Evolutionary conservation across 2,888 invertebrate species (phyloP).

Genomic region (Pseudococcus longispinus): DNA sequence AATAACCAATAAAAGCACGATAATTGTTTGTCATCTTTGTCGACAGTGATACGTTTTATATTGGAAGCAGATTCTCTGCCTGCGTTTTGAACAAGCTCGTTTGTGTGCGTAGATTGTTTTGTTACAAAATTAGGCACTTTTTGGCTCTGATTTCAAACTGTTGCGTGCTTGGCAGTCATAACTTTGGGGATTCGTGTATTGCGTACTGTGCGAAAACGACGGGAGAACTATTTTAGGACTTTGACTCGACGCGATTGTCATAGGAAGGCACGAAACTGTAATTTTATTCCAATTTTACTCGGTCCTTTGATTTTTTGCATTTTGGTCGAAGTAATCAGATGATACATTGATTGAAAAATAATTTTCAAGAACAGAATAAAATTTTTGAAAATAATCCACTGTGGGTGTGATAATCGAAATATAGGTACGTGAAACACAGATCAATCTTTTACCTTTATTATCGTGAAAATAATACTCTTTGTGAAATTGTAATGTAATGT

Average conservation of each 20-base stretch:
- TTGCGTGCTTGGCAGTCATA: background rate
- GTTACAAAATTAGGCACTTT: background rate
- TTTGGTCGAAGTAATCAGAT: too few relatives aligned
- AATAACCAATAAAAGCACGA: background rate
- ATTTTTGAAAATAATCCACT: too few relatives aligned
- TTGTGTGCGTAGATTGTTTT: background rate
- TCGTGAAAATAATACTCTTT: too few relatives aligned
- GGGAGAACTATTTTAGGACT: background rate
- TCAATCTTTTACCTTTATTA: too few relatives aligned
- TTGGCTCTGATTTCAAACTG: background rate
- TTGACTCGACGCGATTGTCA: background rate
- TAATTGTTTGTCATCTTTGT: background rate
- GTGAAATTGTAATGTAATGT: too few relatives aligned
- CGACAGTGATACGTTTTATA: background rate
- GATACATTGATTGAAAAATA: too few relatives aligned
- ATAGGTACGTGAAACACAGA: too few relatives aligned
- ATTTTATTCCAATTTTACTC: background rate
- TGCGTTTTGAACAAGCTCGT: background rate
- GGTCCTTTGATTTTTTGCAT: background rate
- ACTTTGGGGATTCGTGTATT: background rate
- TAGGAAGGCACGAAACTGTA: background rate
- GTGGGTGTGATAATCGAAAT: too few relatives aligned
- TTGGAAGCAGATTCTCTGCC: background rate
- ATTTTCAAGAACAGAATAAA: too few relatives aligned
- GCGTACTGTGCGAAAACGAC: too few relatives aligned